Conservation (phyloP, 1,140 invertebrate species). For the Drosophila ficusphila region DNA sequence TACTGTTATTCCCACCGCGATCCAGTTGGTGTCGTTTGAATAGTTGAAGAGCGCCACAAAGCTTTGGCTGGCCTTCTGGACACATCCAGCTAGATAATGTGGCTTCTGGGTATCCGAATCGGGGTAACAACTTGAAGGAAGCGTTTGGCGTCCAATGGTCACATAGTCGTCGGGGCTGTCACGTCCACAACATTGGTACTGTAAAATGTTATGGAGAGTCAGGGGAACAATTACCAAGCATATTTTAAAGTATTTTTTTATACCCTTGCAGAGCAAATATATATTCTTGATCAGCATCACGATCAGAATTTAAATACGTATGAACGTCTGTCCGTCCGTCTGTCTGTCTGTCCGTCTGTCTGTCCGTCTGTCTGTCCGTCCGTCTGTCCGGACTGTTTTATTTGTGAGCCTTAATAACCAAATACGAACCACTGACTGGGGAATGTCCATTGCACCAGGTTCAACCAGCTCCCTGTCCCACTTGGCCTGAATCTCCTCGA, state of each 20-base stretch:
- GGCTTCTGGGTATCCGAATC: slow-evolving; percentile 12
- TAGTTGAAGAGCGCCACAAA: slow-evolving; percentile 51
- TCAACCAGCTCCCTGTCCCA: slow-evolving; percentile 51
- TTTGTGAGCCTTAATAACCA: not conserved
- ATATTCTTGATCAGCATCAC: too few species aligned
- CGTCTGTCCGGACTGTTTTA: not conserved
- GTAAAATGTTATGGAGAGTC: not conserved
- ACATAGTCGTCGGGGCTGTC: slow-evolving; percentile 65
- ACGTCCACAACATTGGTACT: slow-evolving; percentile 72
- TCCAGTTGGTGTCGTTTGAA: slow-evolving; percentile 55
- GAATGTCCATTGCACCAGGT: slow-evolving; percentile 54
- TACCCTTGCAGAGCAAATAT: too few species aligned
- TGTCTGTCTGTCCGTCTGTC: too few species aligned
- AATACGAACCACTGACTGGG: slow-evolving; percentile 47
- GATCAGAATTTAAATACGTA: too few species aligned
- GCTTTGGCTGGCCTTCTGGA: slow-evolving; percentile 45
- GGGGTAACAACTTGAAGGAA: slow-evolving; percentile 55
- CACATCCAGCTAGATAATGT: slow-evolving; percentile 46
- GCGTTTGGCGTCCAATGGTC: slow-evolving; percentile 27
- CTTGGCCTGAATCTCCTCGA: slow-evolving; percentile 49
- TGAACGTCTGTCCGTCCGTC: too few species aligned
- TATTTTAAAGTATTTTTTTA: not conserved
- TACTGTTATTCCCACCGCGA: slow-evolving; percentile 50
- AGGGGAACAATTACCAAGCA: not conserved
- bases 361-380: too few species aligned